Conservation (phyloP, 2,797 vertebrate species). For the Leptodactylus fallax region DNA sequence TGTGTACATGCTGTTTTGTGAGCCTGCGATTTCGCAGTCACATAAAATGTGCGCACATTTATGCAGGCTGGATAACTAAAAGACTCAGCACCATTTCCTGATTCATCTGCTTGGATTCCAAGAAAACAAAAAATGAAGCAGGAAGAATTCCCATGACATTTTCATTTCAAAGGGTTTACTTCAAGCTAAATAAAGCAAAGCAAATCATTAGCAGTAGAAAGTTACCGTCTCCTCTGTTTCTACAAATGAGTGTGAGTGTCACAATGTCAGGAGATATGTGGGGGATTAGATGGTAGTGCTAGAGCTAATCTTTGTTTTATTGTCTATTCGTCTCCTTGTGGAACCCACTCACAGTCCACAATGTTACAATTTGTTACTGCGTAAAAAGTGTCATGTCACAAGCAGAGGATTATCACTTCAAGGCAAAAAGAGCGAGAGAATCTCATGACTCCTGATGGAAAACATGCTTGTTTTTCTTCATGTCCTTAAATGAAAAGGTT, state of each 20-base stretch:
- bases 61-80: background rate
- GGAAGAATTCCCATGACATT: conserved; percentile 3
- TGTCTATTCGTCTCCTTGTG: conserved; percentile 12
- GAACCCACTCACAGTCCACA: conserved; percentile 5
- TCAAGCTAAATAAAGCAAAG: conserved; percentile 18
- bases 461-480: conserved; percentile 41
- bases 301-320: conserved; percentile 53
- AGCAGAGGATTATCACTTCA: conserved; percentile 50
- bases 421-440: conserved; percentile 30
- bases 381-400: conserved; percentile 48
- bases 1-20: background rate
- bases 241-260: conserved; percentile 48
- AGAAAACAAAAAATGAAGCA: background rate
- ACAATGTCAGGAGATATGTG: conserved; percentile 47
- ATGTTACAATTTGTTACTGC: conserved; percentile 44
- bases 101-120: background rate
- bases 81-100: background rate
- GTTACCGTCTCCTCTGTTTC: background rate
- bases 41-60: background rate
- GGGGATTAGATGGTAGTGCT: conserved; percentile 26
- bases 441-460: conserved; percentile 49
- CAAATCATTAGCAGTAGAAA: conserved; percentile 11
- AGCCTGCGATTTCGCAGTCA: background rate
- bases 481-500: conserved; percentile 58
- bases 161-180: conserved; percentile 19